These are phyloP conservation scores for Campoplex nolae DNA, from an alignment of 2,888 invertebrate genomes.

Conservation along the genomic window DNA sequence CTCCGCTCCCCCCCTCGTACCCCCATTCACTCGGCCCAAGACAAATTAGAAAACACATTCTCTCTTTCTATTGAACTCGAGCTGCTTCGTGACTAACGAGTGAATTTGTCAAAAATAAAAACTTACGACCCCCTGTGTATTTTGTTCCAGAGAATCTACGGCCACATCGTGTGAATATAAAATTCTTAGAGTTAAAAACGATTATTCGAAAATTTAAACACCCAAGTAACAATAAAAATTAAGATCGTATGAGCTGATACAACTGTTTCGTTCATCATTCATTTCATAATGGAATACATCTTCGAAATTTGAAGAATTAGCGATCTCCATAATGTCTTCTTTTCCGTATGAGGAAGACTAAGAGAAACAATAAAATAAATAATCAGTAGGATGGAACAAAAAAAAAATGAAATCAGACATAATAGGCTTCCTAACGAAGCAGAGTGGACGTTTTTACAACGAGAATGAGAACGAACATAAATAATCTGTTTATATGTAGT, in stretches of 20 bases:
- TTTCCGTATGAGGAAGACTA: not conserved
- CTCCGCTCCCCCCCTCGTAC: too few relatives aligned
- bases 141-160: not conserved
- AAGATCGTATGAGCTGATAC: not conserved
- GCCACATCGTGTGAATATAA: conserved; percentile 1
- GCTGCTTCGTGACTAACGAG: conserved; percentile 38
- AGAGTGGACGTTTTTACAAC: conserved; percentile 43
- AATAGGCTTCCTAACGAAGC: conserved; percentile 41
- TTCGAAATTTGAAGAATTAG: not conserved
- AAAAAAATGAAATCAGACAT: conserved; percentile 1
- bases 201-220: not conserved
- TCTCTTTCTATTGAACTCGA: not conserved
- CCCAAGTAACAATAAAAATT: not conserved
- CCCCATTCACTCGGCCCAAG: conserved; percentile 30
- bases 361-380: not conserved
- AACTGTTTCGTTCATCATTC: not conserved
- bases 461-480: conserved; percentile 39
- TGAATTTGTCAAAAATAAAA: conserved; percentile 37
- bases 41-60: conserved; percentile 47
- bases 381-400: not conserved
- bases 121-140: not conserved
- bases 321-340: not conserved
- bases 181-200: not conserved
- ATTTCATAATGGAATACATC: not conserved
- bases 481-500: conserved; percentile 35